Conservation (phyloP, 2,797 vertebrate genomes). For the Ambastaia sidthimunki region DNA sequence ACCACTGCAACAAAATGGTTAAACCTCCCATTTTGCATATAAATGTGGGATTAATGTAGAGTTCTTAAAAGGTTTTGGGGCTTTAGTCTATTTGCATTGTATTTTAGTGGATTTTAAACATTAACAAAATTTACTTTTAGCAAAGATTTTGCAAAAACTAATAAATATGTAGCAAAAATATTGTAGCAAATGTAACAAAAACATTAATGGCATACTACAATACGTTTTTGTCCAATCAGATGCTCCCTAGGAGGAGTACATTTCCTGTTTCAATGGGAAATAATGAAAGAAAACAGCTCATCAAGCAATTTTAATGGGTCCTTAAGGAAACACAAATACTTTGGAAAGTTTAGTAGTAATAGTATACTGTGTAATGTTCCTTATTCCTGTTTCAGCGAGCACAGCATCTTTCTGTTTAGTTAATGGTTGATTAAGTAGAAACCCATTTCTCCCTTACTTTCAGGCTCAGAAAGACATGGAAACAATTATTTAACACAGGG, state of each 20-base stretch:
- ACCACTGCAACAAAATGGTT: neutral
- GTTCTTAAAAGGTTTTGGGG: neutral
- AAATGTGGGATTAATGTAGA: neutral
- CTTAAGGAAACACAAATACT: neutral
- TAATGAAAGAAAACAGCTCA: neutral
- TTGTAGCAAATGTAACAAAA: neutral
- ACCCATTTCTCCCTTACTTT: slow-evolving; percentile 1
- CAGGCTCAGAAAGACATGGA: slow-evolving; percentile 32
- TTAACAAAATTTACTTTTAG: neutral
- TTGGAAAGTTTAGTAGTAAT: neutral
- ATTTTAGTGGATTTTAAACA: neutral
- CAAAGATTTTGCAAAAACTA: neutral
- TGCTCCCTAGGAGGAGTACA: too few species aligned
- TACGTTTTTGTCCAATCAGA: too few species aligned
- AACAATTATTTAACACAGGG: slow-evolving; percentile 28
- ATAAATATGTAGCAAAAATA: too few species aligned
- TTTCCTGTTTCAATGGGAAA: too few species aligned
- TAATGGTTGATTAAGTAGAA: slow-evolving; percentile 28
- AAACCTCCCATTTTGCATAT: neutral
- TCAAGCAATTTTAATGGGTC: neutral
- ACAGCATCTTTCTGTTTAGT: neutral
- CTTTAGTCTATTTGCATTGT: neutral
- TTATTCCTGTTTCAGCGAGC: neutral
- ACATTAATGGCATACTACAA: too few species aligned
- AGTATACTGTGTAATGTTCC: neutral